phyloP scores from a whole-genome alignment of 1,140 invertebrate genomes.

The Ptiloglossa arizonensis region DNA sequence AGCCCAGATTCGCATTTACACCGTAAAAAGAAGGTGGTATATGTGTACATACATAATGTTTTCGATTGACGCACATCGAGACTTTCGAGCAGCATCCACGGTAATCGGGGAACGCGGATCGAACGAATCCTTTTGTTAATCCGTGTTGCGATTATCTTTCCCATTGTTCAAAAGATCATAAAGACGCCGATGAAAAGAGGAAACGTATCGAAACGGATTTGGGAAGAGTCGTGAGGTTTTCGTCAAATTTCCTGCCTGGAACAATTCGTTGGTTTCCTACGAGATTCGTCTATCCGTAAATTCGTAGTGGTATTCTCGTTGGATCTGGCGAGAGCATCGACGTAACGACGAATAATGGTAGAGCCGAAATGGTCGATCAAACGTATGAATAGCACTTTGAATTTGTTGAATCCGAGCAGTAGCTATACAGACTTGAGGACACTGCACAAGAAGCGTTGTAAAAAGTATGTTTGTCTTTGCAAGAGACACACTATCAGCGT shows the following conservation, averaged over 20 bases:
- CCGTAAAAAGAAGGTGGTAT: too few relatives aligned
- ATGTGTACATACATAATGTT: too few relatives aligned
- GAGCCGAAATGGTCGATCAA: constrained; percentile 76
- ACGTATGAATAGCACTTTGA: constrained; percentile 72
- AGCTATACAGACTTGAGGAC: constrained; percentile 74
- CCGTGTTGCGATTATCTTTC: not conserved
- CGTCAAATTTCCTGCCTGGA: too few relatives aligned
- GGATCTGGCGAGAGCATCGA: not conserved
- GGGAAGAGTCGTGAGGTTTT: too few relatives aligned
- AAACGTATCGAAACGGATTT: too few relatives aligned
- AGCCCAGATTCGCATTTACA: not conserved
- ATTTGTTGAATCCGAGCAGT: constrained; percentile 74
- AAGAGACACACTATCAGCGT: constrained; percentile 79
- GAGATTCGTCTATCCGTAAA: not conserved
- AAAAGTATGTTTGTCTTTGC: constrained; percentile 78
- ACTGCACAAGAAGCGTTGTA: constrained; percentile 76
- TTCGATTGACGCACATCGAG: too few relatives aligned
- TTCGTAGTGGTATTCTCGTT: not conserved
- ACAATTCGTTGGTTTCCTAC: too few relatives aligned
- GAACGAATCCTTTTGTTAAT: not conserved
- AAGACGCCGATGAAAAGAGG: too few relatives aligned
- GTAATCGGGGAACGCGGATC: not conserved
- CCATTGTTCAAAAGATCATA: too few relatives aligned
- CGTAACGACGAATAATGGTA: constrained; percentile 76
- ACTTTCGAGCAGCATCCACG: too few relatives aligned